phyloP scores from a whole-genome alignment of 2,888 invertebrate species.

The Hirtodrosophila histrioides region DNA sequence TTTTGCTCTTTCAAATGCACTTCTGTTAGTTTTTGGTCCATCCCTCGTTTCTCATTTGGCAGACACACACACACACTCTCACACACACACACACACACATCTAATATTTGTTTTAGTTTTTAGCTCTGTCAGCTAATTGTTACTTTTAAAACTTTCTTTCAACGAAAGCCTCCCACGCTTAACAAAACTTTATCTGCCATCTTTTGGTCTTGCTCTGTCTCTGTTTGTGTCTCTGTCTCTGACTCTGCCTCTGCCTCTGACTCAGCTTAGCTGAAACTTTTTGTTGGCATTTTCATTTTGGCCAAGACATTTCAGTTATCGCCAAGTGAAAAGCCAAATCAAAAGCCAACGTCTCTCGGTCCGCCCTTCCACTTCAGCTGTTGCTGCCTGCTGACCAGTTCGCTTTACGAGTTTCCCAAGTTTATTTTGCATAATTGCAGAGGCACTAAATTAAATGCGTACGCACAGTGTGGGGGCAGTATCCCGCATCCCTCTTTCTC shows the following conservation, averaged over 20 bases:
- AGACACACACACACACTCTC: constrained; percentile 9
- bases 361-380: constrained; percentile 11
- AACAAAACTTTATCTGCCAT: constrained; percentile 47
- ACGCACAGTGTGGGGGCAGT: constrained; percentile 38
- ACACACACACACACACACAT: constrained; percentile 11
- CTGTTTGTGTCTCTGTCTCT: constrained; percentile 12
- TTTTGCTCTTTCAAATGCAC: constrained; percentile 16
- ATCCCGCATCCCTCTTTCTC: constrained; percentile 2
- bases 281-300: constrained; percentile 57
- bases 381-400: constrained; percentile 40
- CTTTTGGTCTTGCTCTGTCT: not conserved
- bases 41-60: constrained; percentile 1
- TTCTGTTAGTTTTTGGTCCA: constrained; percentile 2
- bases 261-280: constrained; percentile 51
- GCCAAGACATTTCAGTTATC: constrained; percentile 26
- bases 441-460: constrained; percentile 71
- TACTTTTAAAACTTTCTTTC: constrained; percentile 52
- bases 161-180: constrained; percentile 11
- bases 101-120: constrained; percentile 34
- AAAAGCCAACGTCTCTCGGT: constrained; percentile 14
- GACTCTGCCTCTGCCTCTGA: not conserved
- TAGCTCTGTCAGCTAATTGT: constrained; percentile 61
- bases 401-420: constrained; percentile 50
- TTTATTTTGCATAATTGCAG: constrained; percentile 76
- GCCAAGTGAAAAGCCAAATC: constrained; percentile 52